These are phyloP conservation scores for Esox lucius DNA, from an alignment of 2,797 vertebrate genomes.

Conservation along the genomic window DNA sequence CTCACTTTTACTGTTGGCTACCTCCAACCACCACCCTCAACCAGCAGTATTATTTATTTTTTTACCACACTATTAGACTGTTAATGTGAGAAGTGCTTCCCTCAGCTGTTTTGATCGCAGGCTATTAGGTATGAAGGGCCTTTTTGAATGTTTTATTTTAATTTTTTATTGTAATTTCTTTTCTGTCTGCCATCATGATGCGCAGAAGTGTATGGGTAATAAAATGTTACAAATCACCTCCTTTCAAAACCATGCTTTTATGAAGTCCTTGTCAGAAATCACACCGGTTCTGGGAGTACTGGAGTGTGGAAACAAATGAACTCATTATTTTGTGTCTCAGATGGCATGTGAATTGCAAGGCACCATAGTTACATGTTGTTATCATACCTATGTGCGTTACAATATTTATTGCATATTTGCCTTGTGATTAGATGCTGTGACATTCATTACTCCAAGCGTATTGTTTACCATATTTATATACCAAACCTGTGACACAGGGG, in stretches of 20 bases:
- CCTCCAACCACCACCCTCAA: not conserved
- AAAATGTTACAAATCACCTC: not conserved
- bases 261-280: conserved; percentile 3
- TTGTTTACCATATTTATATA: no score
- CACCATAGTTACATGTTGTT: no score
- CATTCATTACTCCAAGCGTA: no score
- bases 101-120: not conserved
- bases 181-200: not conserved
- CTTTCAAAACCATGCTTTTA: not conserved
- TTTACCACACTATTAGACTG: not conserved
- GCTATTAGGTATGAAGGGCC: not conserved
- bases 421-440: no score
- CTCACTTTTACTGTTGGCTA: not conserved
- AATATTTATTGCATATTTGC: no score
- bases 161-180: not conserved
- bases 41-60: not conserved
- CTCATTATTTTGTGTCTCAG: not conserved
- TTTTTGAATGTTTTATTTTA: not conserved
- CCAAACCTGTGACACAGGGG: no score
- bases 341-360: not conserved
- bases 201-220: not conserved
- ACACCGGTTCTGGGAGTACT: not conserved
- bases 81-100: not conserved
- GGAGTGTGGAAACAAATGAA: not conserved
- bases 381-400: no score